phyloP scores from a whole-genome alignment of 2,113 vertebrate species.

The Cyanistes caeruleus region DNA sequence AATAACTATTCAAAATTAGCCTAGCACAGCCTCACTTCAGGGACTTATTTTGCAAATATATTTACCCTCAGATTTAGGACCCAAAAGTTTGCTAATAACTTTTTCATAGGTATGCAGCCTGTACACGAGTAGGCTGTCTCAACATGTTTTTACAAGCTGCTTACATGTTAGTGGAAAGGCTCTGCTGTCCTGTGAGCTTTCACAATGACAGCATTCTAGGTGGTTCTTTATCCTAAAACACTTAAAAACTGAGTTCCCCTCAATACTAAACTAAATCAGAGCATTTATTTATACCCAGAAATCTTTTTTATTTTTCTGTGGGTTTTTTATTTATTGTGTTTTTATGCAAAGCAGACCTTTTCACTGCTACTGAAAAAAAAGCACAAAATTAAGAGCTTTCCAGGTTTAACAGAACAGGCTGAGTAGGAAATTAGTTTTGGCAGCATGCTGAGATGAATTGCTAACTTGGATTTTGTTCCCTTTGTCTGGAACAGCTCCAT shows the following conservation, averaged over 20 bases:
- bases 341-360: not conserved
- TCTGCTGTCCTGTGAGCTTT: not conserved
- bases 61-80: not conserved
- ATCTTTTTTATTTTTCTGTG: not conserved
- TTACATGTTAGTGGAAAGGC: not conserved
- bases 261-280: not conserved
- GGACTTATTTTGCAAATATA: not conserved
- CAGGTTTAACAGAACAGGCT: not conserved
- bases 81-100: not conserved
- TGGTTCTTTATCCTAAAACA: not conserved
- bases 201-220: not conserved
- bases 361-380: not conserved
- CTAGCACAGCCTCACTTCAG: not conserved
- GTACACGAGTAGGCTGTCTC: not conserved
- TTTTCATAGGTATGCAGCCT: not conserved
- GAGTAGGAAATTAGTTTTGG: constrained; percentile 49
- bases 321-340: not conserved
- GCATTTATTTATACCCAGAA: not conserved
- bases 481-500: constrained; percentile 13
- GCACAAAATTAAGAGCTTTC: not conserved
- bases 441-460: constrained; percentile 9
- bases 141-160: not conserved
- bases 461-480: constrained; percentile 9
- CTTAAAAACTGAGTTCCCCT: not conserved
- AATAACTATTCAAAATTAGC: not conserved